A percentile compares a stretch with the other conserved stretches of the same genome.
These are phyloP conservation scores for Azorinus chamasolen DNA, from an alignment of 2,888 invertebrate genomes.

Conservation along the genomic window DNA sequence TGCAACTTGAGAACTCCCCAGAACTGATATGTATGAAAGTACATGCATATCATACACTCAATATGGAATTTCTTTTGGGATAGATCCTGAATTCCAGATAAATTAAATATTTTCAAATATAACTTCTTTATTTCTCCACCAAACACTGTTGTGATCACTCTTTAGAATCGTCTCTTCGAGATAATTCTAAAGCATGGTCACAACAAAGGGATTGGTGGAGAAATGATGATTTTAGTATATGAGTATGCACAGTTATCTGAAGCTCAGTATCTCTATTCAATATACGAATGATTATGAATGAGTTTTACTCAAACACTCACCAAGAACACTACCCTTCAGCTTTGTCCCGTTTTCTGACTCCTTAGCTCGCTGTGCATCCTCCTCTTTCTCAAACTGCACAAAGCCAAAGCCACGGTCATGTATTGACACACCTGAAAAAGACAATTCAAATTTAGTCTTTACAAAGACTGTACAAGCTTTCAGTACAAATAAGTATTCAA, in stretches of 20 bases:
- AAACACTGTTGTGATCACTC: background rate
- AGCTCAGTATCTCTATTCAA: too few relatives aligned
- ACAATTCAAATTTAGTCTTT: background rate
- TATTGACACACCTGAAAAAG: constrained; percentile 73
- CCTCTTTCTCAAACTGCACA: constrained; percentile 83
- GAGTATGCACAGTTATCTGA: background rate
- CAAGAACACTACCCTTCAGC: constrained; percentile 78
- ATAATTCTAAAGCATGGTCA: background rate
- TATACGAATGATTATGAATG: too few relatives aligned
- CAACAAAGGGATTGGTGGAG: background rate
- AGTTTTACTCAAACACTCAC: constrained; percentile 61
- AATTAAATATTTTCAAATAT: too few relatives aligned
- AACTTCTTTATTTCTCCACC: too few relatives aligned
- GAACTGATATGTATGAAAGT: too few relatives aligned
- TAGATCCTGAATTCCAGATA: too few relatives aligned
- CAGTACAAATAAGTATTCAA: too few relatives aligned
- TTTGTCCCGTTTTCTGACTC: constrained; percentile 77
- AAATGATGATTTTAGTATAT: background rate
- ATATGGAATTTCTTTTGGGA: too few relatives aligned
- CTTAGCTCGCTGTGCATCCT: constrained; percentile 78
- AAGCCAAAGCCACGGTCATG: constrained; percentile 83
- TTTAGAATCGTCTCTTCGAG: background rate
- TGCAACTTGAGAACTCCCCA: too few relatives aligned
- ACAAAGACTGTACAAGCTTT: too few relatives aligned
- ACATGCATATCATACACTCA: too few relatives aligned